Evolutionary conservation across 2,888 invertebrate species (phyloP).

Genomic region (Drosophila infuscata): DNA sequence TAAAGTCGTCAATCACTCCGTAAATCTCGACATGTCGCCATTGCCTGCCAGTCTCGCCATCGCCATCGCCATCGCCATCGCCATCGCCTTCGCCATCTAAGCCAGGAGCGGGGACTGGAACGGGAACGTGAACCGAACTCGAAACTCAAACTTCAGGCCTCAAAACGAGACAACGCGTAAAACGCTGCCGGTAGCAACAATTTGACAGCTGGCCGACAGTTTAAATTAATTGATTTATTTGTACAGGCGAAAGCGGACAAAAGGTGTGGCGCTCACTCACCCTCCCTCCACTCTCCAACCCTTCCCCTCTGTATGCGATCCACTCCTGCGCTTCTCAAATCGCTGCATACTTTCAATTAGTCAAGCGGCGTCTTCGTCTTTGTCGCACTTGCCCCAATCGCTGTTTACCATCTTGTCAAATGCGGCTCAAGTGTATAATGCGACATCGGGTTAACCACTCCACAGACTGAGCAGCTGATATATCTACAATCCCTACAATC

Average conservation of each 20-base stretch:
- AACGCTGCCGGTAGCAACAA: conserved; percentile 80
- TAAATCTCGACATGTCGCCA: conserved; percentile 72
- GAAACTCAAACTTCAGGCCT: conserved; percentile 1
- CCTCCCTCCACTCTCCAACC: background rate
- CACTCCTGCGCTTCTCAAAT: background rate
- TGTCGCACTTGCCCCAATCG: conserved; percentile 44
- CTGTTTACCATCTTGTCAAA: conserved; percentile 65
- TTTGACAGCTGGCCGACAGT: conserved; percentile 83
- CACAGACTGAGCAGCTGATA: background rate
- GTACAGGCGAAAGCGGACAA: conserved; percentile 45
- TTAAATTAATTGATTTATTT: conserved; percentile 83
- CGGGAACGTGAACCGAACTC: conserved; percentile 18
- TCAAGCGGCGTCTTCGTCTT: conserved; percentile 31
- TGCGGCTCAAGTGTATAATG: conserved; percentile 45
- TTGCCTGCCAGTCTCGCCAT: conserved; percentile 32
- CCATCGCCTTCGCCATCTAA: conserved; percentile 5
- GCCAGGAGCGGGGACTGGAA: conserved; percentile 4
- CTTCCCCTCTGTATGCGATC: background rate
- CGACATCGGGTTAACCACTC: conserved; percentile 4
- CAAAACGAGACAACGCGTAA: conserved; percentile 35
- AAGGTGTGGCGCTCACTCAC: conserved; percentile 43
- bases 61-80: conserved; percentile 5
- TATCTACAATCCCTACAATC: background rate
- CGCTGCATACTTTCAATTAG: conserved; percentile 50
- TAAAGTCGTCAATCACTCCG: conserved; percentile 82